A percentile compares a stretch with the other conserved stretches of the same genome.
phyloP scores from a whole-genome alignment of 2,113 vertebrate species.

The Silurus glanis region DNA sequence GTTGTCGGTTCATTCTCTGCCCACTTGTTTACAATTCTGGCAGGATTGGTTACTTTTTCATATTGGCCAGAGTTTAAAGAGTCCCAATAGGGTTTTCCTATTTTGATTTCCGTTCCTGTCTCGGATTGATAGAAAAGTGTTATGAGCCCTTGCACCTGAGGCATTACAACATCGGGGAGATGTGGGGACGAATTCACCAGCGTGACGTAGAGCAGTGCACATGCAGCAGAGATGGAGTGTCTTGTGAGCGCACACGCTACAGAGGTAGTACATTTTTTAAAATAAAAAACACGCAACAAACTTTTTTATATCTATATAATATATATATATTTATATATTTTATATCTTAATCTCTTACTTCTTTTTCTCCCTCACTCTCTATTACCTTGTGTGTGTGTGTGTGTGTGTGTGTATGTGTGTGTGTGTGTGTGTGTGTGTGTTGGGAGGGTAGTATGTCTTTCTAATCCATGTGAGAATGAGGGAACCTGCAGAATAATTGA shows the following conservation, averaged over 20 bases:
- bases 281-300: background rate
- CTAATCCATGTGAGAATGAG: constrained; percentile 80
- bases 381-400: background rate
- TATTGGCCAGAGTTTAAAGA: background rate
- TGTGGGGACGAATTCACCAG: constrained; percentile 81
- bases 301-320: background rate
- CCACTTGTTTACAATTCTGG: background rate
- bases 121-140: constrained; percentile 78
- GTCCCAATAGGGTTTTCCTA: too few species aligned
- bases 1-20: background rate
- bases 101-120: constrained; percentile 50
- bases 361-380: background rate
- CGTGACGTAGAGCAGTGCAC: constrained; percentile 80
- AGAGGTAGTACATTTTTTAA: constrained; percentile 68
- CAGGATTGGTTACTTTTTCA: background rate
- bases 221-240: constrained; percentile 65
- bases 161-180: constrained; percentile 77
- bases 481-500: constrained; percentile 78
- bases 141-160: constrained; percentile 80
- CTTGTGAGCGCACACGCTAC: constrained; percentile 70
- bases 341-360: background rate
- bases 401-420: constrained; percentile 21
- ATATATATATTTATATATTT: too few species aligned
- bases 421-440: constrained; percentile 40
- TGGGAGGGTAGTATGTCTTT: constrained; percentile 72